Evolutionary conservation across 2,888 invertebrate species (phyloP).

Genomic region (Trissolcus japonicus): DNA sequence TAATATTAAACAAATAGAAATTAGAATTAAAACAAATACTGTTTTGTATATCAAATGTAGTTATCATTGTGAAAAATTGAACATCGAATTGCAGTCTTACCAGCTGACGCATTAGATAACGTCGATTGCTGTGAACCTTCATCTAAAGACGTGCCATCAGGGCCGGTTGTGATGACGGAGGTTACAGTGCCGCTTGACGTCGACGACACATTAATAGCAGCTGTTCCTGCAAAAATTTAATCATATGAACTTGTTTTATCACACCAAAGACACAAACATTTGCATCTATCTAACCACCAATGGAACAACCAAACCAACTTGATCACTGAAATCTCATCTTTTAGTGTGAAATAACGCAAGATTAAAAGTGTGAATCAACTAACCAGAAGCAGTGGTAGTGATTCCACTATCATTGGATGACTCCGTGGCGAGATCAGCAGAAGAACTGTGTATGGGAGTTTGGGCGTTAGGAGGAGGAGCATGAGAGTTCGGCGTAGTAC

Average conservation of each 20-base stretch:
- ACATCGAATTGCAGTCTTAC: conserved; percentile 77
- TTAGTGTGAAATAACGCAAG: background rate
- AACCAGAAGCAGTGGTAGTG: conserved; percentile 80
- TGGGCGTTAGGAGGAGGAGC: conserved; percentile 67
- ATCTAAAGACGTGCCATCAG: conserved; percentile 91
- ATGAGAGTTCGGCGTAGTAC: conserved; percentile 78
- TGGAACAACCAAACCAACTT: background rate
- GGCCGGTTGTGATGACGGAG: conserved; percentile 92
- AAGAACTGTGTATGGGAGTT: conserved; percentile 68
- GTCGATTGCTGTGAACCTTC: conserved; percentile 96
- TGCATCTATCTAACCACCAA: background rate
- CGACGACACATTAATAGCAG: conserved; percentile 74
- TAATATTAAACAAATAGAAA: no score
- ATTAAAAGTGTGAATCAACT: conserved; percentile 1
- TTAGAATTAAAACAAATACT: no score
- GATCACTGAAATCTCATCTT: background rate
- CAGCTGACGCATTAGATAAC: conserved; percentile 93
- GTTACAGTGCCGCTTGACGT: conserved; percentile 83
- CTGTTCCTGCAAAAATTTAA: conserved; percentile 65
- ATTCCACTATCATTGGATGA: conserved; percentile 79
- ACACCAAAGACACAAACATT: background rate
- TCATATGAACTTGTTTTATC: no score
- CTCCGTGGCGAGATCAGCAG: conserved; percentile 72
- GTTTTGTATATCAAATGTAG: no score
- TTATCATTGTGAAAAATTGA: background rate